phyloP scores from a whole-genome alignment of 2,888 invertebrate genomes.

The Catocala nupta region DNA sequence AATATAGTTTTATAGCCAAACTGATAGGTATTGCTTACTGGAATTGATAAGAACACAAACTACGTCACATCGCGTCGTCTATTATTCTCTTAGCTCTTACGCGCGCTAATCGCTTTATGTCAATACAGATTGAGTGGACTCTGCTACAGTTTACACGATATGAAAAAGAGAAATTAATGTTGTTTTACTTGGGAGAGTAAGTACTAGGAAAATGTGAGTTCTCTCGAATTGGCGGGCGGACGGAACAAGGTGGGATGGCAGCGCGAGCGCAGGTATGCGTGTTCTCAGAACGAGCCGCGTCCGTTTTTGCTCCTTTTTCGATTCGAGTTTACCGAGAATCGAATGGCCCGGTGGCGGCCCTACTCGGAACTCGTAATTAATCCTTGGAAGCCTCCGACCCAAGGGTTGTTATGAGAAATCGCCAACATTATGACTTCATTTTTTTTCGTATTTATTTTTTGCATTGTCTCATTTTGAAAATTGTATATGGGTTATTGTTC shows the following conservation, averaged over 20 bases:
- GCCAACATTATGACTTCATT: slow-evolving; percentile 75
- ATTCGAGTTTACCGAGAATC: slow-evolving; percentile 85
- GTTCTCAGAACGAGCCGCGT: slow-evolving; percentile 81
- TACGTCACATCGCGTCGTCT: background rate
- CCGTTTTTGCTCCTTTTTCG: slow-evolving; percentile 87
- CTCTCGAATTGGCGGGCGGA: slow-evolving; percentile 66
- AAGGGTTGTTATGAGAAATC: slow-evolving; percentile 85
- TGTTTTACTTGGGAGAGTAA: slow-evolving; percentile 52
- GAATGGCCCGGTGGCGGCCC: slow-evolving; percentile 85
- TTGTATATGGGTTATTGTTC: slow-evolving; percentile 77
- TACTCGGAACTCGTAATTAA: slow-evolving; percentile 87
- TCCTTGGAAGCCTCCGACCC: slow-evolving; percentile 85
- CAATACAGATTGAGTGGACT: too few species aligned
- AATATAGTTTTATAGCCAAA: slow-evolving; percentile 10
- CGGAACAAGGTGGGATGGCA: slow-evolving; percentile 76
- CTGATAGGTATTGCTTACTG: slow-evolving; percentile 1
- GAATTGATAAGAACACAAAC: slow-evolving; percentile 20
- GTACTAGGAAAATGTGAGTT: slow-evolving; percentile 77
- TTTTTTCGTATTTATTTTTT: slow-evolving; percentile 74
- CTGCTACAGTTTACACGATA: slow-evolving; percentile 43
- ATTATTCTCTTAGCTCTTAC: background rate
- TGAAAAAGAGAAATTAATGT: slow-evolving; percentile 59
- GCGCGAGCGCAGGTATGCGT: slow-evolving; percentile 83
- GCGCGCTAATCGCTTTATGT: background rate
- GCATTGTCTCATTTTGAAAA: slow-evolving; percentile 79